Percentiles rank a stretch among this genome's conserved stretches.
Conservation (phyloP, 2,797 vertebrate genomes). For the Sardinella longiceps region DNA sequence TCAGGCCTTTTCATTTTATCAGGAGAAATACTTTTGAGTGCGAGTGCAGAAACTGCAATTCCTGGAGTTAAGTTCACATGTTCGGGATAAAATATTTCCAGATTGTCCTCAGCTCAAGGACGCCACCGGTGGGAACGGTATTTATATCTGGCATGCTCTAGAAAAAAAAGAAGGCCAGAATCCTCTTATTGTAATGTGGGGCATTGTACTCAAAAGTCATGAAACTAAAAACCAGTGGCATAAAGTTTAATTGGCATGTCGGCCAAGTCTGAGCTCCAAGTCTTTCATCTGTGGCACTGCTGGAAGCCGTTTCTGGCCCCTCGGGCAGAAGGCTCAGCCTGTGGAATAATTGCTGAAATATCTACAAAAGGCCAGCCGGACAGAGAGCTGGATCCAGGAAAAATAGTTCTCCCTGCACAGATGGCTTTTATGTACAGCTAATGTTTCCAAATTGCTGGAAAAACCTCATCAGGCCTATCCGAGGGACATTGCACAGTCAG, state of each 20-base stretch:
- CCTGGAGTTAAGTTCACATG: constrained; percentile 44
- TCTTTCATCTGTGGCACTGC: constrained; percentile 50
- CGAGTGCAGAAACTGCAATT: constrained; percentile 47
- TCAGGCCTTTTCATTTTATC: constrained; percentile 29
- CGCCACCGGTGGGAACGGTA: constrained; percentile 63
- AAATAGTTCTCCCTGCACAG: constrained; percentile 54
- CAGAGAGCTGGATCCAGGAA: constrained; percentile 53
- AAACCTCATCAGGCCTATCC: constrained; percentile 38
- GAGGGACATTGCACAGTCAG: constrained; percentile 35
- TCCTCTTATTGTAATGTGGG: constrained; percentile 66
- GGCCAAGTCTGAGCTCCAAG: constrained; percentile 45
- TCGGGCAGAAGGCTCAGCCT: constrained; percentile 53
- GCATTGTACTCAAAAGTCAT: constrained; percentile 63
- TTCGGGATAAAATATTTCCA: constrained; percentile 60
- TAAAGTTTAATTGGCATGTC: constrained; percentile 59
- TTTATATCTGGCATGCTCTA: constrained; percentile 72
- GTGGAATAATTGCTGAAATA: constrained; percentile 64
- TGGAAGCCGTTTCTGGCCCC: constrained; percentile 58
- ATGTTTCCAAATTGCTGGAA: constrained; percentile 53
- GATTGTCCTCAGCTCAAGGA: constrained; percentile 65
- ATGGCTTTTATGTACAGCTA: constrained; percentile 63
- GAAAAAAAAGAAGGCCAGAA: constrained; percentile 63
- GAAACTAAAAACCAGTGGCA: constrained; percentile 57
- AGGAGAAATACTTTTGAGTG: constrained; percentile 37
- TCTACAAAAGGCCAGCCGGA: constrained; percentile 63